phyloP scores from a whole-genome alignment of 2,113 vertebrate genomes.

The Prochilodus magdalenae region DNA sequence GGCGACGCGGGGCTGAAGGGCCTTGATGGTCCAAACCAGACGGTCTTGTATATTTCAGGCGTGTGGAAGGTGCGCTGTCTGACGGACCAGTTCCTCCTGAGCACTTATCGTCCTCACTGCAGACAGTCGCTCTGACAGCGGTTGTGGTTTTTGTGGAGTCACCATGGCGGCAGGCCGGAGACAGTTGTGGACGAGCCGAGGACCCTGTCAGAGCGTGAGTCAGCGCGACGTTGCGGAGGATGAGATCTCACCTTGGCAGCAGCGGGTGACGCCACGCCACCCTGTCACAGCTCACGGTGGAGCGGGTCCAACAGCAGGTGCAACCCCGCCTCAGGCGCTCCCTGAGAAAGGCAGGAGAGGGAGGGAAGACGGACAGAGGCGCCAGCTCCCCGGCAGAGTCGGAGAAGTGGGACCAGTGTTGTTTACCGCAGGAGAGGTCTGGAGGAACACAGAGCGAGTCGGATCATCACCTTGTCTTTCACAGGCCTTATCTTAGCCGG shows the following conservation, averaged over 20 bases:
- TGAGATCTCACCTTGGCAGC: slow-evolving; percentile 56
- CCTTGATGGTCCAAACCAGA: too few species aligned
- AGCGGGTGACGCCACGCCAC: slow-evolving; percentile 19
- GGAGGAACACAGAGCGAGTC: not conserved
- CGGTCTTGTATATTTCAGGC: too few species aligned
- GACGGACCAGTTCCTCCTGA: not conserved
- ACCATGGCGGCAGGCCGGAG: not conserved
- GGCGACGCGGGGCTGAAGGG: too few species aligned
- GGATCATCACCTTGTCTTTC: slow-evolving; percentile 69
- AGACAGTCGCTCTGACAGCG: slow-evolving; percentile 1
- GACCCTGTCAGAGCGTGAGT: slow-evolving; percentile 13
- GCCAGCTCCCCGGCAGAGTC: slow-evolving; percentile 50
- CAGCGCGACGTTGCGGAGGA: slow-evolving; percentile 28
- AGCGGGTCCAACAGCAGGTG: slow-evolving; percentile 54
- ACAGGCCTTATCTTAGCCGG: slow-evolving; percentile 53
- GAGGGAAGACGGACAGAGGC: slow-evolving; percentile 58
- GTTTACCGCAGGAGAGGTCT: slow-evolving; percentile 58
- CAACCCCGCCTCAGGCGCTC: slow-evolving; percentile 44
- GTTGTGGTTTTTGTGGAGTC: too few species aligned
- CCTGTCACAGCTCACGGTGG: slow-evolving; percentile 33
- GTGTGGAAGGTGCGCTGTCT: too few species aligned
- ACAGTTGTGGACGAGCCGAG: slow-evolving; percentile 22
- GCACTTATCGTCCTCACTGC: not conserved
- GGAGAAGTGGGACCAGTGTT: slow-evolving; percentile 53
- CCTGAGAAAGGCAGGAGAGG: slow-evolving; percentile 30